These are phyloP conservation scores for Lasiommata megera DNA, from an alignment of 2,888 invertebrate species.

Conservation along the genomic window DNA sequence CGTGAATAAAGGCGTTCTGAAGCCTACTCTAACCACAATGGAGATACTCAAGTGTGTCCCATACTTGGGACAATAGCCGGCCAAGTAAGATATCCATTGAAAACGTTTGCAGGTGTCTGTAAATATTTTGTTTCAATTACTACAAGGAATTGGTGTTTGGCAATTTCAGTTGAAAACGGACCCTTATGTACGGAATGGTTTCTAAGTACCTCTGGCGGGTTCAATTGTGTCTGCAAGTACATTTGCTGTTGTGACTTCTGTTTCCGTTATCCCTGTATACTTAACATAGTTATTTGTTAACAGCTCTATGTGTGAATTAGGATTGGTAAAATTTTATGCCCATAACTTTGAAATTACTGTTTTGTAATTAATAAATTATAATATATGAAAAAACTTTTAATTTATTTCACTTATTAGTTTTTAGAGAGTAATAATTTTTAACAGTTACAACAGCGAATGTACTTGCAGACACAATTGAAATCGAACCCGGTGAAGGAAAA, in stretches of 20 bases:
- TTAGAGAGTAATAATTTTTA: too few species aligned
- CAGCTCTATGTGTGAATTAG: too few species aligned
- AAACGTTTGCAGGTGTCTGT: conserved; percentile 10
- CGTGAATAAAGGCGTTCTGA: conserved; percentile 11
- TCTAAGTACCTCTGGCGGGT: neutral
- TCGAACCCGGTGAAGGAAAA: too few species aligned
- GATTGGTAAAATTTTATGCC: too few species aligned
- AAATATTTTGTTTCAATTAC: conserved; percentile 30
- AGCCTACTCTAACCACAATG: conserved; percentile 11
- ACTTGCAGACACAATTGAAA: too few species aligned
- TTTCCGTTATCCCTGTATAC: too few species aligned
- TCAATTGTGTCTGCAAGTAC: neutral
- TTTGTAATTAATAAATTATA: too few species aligned
- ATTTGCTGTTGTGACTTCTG: neutral
- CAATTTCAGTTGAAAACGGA: neutral
- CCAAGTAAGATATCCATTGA: conserved; percentile 18
- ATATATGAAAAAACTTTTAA: too few species aligned
- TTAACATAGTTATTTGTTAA: too few species aligned
- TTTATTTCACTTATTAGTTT: too few species aligned
- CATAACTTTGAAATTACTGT: too few species aligned
- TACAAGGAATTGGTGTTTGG: conserved; percentile 9
- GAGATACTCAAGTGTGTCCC: conserved; percentile 7
- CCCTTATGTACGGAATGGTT: neutral
- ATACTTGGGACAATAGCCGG: conserved; percentile 18
- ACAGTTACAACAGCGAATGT: too few species aligned